Percentiles rank a stretch among this genome's conserved stretches.
Evolutionary conservation across 2,113 vertebrate species (phyloP).

Genomic region (Circaetus cinerascens): DNA sequence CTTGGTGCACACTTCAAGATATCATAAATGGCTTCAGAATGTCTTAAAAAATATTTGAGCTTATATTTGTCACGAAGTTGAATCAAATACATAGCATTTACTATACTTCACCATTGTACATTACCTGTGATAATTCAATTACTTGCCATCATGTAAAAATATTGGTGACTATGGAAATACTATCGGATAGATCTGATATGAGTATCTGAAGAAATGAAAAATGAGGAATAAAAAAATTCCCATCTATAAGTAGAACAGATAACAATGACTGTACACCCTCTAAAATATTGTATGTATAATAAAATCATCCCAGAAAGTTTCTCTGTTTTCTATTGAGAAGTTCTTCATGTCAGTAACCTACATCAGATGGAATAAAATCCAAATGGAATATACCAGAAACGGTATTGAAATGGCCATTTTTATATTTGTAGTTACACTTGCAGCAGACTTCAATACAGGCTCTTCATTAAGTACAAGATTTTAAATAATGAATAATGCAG

Average conservation of each 20-base stretch:
- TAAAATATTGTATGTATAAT: not conserved
- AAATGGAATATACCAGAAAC: not conserved
- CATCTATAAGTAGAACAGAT: not conserved
- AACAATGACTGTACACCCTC: accelerated
- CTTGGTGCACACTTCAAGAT: not conserved
- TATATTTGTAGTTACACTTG: not conserved
- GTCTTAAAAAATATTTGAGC: not conserved
- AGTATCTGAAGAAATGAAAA: not conserved
- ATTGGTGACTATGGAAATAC: accelerated
- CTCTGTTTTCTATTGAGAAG: not conserved
- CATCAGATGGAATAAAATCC: not conserved
- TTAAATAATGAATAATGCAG: not conserved
- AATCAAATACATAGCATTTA: not conserved
- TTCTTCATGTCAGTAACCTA: not conserved
- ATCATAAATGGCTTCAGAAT: not conserved
- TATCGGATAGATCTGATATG: not conserved
- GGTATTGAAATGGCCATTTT: not conserved
- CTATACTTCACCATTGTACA: accelerated
- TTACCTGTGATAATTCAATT: not conserved
- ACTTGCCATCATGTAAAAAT: not conserved
- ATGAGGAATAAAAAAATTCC: not conserved
- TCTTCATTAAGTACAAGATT: not conserved
- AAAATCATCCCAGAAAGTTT: not conserved
- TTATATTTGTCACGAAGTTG: not conserved
- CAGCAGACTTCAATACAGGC: not conserved